Evolutionary conservation across 2,888 invertebrate genomes (phyloP), one percentile per base, ranked within the genome.

Genomic region (Plagodis dolabraria): DNA sequence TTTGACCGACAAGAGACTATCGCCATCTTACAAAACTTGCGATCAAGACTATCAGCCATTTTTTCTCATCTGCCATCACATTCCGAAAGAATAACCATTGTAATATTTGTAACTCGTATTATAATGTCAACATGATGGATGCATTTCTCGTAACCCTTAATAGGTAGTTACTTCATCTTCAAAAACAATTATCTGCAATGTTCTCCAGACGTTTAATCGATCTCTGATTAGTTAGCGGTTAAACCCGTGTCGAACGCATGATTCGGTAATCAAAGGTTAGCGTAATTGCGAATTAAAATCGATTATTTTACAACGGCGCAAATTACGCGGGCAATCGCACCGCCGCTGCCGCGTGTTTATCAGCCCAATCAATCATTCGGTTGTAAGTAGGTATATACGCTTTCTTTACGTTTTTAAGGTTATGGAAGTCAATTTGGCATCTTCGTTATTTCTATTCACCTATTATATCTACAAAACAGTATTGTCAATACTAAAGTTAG

Each of bases 261-360:
- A 75, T 70, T 62, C 63, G 60, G 69, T 80, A 75, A 80, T 80
- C 71, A 79, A 80, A 74, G 79, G 80, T 75, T 76, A 71, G 57
- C 43, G 70, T 80, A 79, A 79, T 81, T 79, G 80, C 68, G 57
- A 77, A 77, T 79, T 77, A 76, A 76, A 69, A 68, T 74, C 76
- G 72, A 73, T 76, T 71, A 71, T 69, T 70, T 71, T 68, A 68
- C 67, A 60, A 61, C 60, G 53, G 64, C 59, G 67, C 68, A 64
- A 71, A 69, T 71, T 69, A 68, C 67, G 52, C 62, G 62, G 51
- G 55, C 63, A 62, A 63, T 65, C 67, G 58, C 64, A 52, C 61
- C 65, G 67, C 65, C 53, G 56, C 70, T 54, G 40, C 40, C 10
- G 46, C 10, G 46, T 57, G 63, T 68, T 74, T 76, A 74, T 72